phyloP scores from a whole-genome alignment of 2,113 vertebrate species.

The Gavia stellata region DNA sequence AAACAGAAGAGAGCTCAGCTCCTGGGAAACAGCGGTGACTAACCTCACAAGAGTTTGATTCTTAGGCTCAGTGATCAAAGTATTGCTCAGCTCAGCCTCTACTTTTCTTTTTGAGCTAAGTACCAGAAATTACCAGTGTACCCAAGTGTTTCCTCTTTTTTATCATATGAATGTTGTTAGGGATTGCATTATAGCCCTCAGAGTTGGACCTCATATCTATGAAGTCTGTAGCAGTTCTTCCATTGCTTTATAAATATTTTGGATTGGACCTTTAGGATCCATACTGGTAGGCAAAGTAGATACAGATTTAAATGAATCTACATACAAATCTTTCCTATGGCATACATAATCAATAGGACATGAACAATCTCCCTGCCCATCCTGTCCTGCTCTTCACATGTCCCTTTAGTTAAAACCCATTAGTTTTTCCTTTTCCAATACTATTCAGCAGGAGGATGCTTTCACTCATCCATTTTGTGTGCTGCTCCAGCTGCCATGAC shows the following conservation, averaged over 20 bases:
- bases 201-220: not conserved
- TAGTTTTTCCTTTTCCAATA: not conserved
- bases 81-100: not conserved
- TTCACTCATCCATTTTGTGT: not conserved
- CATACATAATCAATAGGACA: not conserved
- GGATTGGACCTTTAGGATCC: not conserved
- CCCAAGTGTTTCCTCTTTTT: not conserved
- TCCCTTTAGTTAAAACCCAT: not conserved
- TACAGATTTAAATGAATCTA: not conserved
- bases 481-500: not conserved
- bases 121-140: not conserved
- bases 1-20: not conserved
- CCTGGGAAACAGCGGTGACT: not conserved
- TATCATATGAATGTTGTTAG: not conserved
- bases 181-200: not conserved
- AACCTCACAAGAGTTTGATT: not conserved
- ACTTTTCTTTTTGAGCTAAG: not conserved
- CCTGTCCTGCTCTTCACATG: not conserved
- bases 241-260: not conserved
- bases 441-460: not conserved
- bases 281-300: not conserved
- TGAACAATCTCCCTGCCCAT: not conserved
- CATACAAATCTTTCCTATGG: not conserved
- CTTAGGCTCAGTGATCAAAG: not conserved
- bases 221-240: not conserved